Percentiles rank a stretch among this genome's conserved stretches.
Evolutionary conservation across 1,140 invertebrate genomes (phyloP).

Genomic region (Drosophila micromelanica): DNA sequence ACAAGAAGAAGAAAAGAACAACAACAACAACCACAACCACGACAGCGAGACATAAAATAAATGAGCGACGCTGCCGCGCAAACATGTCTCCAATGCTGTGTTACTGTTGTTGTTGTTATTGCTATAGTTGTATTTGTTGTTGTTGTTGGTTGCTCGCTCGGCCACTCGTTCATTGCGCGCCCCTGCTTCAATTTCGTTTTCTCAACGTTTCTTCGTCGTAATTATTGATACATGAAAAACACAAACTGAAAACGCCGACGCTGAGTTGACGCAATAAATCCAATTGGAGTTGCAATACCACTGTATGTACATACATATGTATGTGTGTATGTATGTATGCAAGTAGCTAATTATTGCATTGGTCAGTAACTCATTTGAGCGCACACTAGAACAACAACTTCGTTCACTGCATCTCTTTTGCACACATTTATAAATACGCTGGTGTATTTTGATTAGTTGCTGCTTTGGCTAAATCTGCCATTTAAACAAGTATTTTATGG

Average conservation of each 20-base stretch:
- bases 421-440: conserved; percentile 1
- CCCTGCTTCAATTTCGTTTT: conserved; percentile 66
- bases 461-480: conserved; percentile 1
- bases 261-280: conserved; percentile 60
- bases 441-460: not conserved
- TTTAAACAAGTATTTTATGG: conserved; percentile 19
- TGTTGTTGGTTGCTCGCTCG: conserved; percentile 40
- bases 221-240: conserved; percentile 78
- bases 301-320: not conserved
- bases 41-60: conserved; percentile 77
- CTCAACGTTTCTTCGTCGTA: conserved; percentile 61
- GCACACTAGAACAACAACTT: not conserved
- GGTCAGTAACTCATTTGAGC: conserved; percentile 43
- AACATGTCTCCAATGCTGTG: conserved; percentile 76
- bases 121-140: conserved; percentile 33
- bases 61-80: conserved; percentile 72
- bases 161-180: conserved; percentile 56
- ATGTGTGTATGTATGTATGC: not conserved
- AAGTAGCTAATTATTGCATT: conserved; percentile 48
- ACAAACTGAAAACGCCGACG: conserved; percentile 61
- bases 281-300: conserved; percentile 43
- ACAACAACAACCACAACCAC: conserved; percentile 51
- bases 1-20: conserved; percentile 34
- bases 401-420: not conserved
- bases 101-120: conserved; percentile 36